Conservation (phyloP, 2,888 invertebrate species). For the Therioaphis trifolii region DNA sequence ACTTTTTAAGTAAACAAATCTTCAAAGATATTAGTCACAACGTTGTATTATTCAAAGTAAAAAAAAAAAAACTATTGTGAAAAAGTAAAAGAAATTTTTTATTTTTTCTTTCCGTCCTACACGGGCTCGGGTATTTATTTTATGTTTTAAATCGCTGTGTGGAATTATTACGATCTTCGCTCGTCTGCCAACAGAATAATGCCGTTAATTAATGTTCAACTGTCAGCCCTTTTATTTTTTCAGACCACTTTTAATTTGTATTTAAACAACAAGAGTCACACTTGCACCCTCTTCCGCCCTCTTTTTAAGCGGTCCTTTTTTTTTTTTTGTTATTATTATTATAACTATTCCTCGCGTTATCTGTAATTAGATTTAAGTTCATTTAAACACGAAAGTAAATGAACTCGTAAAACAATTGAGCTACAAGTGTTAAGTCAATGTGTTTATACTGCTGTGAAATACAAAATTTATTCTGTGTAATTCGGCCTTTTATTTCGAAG, state of each 20-base stretch:
- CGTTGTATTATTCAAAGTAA: not conserved
- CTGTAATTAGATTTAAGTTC: slow-evolving; percentile 52
- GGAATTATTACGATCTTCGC: slow-evolving; percentile 13
- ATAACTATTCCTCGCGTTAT: slow-evolving; percentile 17
- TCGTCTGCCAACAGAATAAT: not conserved
- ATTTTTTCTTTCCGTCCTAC: not conserved
- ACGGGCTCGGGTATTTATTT: slow-evolving; percentile 17
- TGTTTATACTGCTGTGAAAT: slow-evolving; percentile 6
- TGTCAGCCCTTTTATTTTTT: slow-evolving; percentile 35
- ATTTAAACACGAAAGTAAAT: slow-evolving; percentile 30
- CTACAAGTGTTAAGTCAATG: slow-evolving; percentile 33
- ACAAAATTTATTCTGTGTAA: not conserved
- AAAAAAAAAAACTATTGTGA: not conserved
- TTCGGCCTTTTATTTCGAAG: not conserved
- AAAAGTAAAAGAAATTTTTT: not conserved
- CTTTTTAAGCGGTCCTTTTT: slow-evolving; percentile 7
- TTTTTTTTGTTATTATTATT: not conserved
- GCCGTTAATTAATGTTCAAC: slow-evolving; percentile 39
- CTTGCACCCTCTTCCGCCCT: not conserved
- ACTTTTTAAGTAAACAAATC: slow-evolving; percentile 14
- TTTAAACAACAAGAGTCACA: slow-evolving; percentile 36
- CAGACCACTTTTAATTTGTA: slow-evolving; percentile 31
- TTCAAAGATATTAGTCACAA: not conserved
- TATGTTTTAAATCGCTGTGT: not conserved
- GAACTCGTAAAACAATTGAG: slow-evolving; percentile 26